Percentiles rank a stretch among this genome's conserved stretches.
Evolutionary conservation across 2,113 vertebrate species (phyloP).

Genomic region (Eulacestoma nigropectus): DNA sequence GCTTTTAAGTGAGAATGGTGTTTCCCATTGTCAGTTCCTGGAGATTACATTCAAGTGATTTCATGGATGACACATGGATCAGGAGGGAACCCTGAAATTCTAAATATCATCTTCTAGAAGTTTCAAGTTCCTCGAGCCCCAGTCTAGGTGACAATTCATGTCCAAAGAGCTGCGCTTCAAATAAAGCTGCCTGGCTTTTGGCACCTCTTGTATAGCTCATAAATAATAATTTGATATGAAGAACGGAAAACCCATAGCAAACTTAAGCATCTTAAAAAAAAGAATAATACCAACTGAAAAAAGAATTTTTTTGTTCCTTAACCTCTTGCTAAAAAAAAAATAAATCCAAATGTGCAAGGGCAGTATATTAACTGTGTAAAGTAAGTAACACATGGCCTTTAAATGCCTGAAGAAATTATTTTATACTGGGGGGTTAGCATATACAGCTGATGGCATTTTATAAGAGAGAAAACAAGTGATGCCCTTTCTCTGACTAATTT

Average conservation of each 20-base stretch:
- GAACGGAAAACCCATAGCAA: background rate
- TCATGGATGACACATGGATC: background rate
- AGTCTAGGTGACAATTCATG: background rate
- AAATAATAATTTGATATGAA: background rate
- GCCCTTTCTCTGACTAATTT: background rate
- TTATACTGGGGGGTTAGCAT: background rate
- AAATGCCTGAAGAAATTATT: constrained; percentile 4
- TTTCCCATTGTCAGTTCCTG: background rate
- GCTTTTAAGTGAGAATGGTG: background rate
- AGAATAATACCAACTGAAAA: background rate
- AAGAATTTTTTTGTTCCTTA: background rate
- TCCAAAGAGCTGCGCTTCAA: background rate
- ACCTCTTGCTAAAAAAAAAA: background rate
- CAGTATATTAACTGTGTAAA: background rate
- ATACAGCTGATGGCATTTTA: constrained; percentile 11
- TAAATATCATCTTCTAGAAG: background rate
- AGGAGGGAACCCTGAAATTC: background rate
- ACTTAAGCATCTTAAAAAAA: background rate
- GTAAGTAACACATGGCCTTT: background rate
- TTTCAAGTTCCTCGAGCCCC: background rate
- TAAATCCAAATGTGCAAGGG: background rate
- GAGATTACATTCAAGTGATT: background rate
- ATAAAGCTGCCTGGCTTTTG: background rate
- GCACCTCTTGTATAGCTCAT: background rate
- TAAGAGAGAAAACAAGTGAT: constrained; percentile 17